Evolutionary conservation across 2,113 vertebrate genomes (phyloP).

Genomic region (Stigmatopora nigra): DNA sequence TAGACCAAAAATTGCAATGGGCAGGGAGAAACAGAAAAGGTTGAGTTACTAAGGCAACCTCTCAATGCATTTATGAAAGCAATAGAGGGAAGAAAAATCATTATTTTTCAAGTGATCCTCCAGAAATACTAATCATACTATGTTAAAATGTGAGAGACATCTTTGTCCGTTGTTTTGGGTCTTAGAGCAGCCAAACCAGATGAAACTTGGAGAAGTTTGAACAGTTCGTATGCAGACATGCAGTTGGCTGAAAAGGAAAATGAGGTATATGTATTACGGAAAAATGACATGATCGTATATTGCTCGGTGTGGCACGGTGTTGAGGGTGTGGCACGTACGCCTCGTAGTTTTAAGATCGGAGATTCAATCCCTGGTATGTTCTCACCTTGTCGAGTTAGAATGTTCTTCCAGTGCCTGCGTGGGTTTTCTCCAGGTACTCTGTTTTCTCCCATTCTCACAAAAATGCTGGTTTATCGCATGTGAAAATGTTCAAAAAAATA

Average conservation of each 20-base stretch:
- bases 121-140: not conserved
- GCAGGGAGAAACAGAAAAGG: not conserved
- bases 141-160: conserved; percentile 11
- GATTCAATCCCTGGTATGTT: no score
- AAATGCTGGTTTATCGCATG: not conserved
- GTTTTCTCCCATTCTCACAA: no score
- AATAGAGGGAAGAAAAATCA: not conserved
- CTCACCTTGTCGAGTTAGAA: no score
- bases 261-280: not conserved
- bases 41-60: not conserved
- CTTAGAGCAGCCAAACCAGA: conserved; percentile 37
- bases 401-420: no score
- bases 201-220: conserved; percentile 49
- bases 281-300: conserved; percentile 5
- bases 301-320: no score
- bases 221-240: conserved; percentile 51
- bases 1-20: not conserved
- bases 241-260: conserved; percentile 16
- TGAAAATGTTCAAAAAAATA: not conserved
- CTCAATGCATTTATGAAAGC: not conserved
- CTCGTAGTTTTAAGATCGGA: no score
- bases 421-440: no score
- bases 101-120: not conserved
- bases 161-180: conserved; percentile 39
- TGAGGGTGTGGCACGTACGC: no score